Evolutionary conservation across 2,888 invertebrate species (phyloP).

Genomic region (Platycheirus albimanus): DNA sequence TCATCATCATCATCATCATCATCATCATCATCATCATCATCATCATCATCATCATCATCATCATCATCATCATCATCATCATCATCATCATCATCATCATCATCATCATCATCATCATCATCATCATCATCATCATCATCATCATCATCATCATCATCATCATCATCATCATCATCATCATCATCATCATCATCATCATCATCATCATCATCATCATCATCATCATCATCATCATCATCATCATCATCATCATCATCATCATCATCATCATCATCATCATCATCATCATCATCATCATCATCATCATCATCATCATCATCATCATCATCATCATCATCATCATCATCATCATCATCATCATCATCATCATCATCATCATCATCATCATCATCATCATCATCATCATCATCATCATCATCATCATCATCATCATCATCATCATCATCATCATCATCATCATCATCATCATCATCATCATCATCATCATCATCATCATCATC

Average conservation of each 20-base stretch:
- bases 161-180: slow-evolving; percentile 36
- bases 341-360: slow-evolving; percentile 26
- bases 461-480: slow-evolving; percentile 26
- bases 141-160: slow-evolving; percentile 34
- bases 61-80: slow-evolving; percentile 36
- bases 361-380: slow-evolving; percentile 26
- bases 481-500: slow-evolving; percentile 26
- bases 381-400: slow-evolving; percentile 16
- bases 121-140: slow-evolving; percentile 36
- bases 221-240: slow-evolving; percentile 26
- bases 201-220: slow-evolving; percentile 26
- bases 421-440: slow-evolving; percentile 26
- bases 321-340: slow-evolving; percentile 26
- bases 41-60: slow-evolving; percentile 36
- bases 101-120: slow-evolving; percentile 36
- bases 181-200: slow-evolving; percentile 31
- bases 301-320: slow-evolving; percentile 26
- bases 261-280: slow-evolving; percentile 26
- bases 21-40: slow-evolving; percentile 36
- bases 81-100: slow-evolving; percentile 34
- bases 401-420: slow-evolving; percentile 26
- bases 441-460: slow-evolving; percentile 26
- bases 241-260: slow-evolving; percentile 26
- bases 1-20: slow-evolving; percentile 36
- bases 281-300: slow-evolving; percentile 26